Evolutionary conservation across 2,113 vertebrate species (phyloP), one percentile per base, ranked within the genome.

Genomic region (Sclerurus mexicanus): DNA sequence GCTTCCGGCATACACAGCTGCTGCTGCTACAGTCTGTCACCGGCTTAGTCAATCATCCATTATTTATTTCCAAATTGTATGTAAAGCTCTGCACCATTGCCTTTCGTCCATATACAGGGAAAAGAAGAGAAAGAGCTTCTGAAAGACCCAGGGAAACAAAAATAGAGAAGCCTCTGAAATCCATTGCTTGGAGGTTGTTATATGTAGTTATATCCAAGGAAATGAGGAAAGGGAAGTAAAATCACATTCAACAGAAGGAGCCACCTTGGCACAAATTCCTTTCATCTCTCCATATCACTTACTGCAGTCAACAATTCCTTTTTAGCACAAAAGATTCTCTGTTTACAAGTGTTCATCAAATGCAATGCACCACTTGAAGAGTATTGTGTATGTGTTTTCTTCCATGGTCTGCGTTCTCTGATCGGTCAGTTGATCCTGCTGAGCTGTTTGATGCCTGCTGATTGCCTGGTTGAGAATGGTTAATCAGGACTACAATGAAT

Each of bases 21-120:
- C 94, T 92, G 78, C 92, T 93, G 77, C 82, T 89, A 68, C 81
- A 86, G 72, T 95, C 96, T 93, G 82, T 95, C 77, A 91, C 62
- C 79, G 88, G 89, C 67, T 86, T 91, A 89, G 89, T 78, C 89
- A 95, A 52, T 90, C 92, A 97, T 96, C 74, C 71, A 87, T 95
- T 96, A 96, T 97, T 97, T 96, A 89, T 96, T 96, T 95, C 74
- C 56, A 74, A 96, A 93, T 79, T 4, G 12, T 86, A 92, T 73
- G 71, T 86, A 92, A 92, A 77, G 84, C 56, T 83, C 72, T 95
- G 60, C 49, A 69, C 67, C 72, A 18, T 22, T 66, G 59, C 39
- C 64, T 55, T 86, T 89, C 9, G 31, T 62, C 90, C 56, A 71
- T n/a, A 50, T 21, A n/a, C 37, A 82, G 67, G 31, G 37, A 66